Conservation (phyloP, 2,797 vertebrate genomes). For the Apogon hyalosoma region DNA sequence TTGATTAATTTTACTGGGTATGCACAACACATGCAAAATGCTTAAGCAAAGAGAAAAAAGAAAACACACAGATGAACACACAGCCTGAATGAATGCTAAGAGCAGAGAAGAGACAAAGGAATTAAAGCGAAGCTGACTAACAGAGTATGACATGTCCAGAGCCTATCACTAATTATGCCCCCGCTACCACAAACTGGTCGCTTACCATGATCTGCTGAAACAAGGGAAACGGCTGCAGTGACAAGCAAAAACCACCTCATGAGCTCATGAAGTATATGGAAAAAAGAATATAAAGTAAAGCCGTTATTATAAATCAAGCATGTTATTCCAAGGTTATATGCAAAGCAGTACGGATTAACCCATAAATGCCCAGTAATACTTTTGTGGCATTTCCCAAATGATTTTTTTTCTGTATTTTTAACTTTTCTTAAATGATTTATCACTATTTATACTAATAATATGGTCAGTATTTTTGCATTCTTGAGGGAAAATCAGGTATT, state of each 20-base stretch:
- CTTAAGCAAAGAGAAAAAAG: conserved; percentile 29
- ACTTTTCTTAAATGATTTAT: no score
- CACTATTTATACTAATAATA: no score
- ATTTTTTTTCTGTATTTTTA: no score
- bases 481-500: no score
- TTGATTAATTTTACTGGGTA: conserved; percentile 4
- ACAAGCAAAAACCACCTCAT: conserved; percentile 40
- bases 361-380: no score
- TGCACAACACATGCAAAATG: conserved; percentile 24
- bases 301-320: not conserved
- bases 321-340: not conserved
- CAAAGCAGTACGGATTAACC: no score
- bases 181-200: conserved; percentile 67
- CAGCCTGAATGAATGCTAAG: conserved; percentile 50
- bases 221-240: conserved; percentile 34
- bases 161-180: conserved; percentile 79
- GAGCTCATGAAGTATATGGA: conserved; percentile 18
- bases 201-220: conserved; percentile 61
- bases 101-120: conserved; percentile 69
- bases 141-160: conserved; percentile 76
- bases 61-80: conserved; percentile 33
- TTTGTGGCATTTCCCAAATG: no score
- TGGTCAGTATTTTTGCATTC: no score
- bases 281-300: not conserved
- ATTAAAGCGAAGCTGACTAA: conserved; percentile 71